Base-by-base conservation (phyloP, 2,797 vertebrate genomes). In the Gymnothorax reevesii region DNA sequence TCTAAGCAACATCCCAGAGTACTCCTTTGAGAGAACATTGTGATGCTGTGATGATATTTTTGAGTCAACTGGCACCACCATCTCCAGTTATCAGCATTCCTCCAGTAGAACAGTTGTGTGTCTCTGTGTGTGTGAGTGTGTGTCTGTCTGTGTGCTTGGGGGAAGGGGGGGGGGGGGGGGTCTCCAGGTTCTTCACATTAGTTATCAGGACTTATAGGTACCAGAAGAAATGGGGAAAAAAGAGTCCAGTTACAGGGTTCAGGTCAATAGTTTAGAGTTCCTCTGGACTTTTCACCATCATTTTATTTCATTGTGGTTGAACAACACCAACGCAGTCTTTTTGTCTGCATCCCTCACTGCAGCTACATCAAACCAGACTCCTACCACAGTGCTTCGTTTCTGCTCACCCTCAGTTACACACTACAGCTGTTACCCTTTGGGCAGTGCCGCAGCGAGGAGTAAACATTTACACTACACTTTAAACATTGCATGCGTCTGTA, bases 331-430 rank as follows among this genome's bases (percentile, higher is more conserved):
- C 73, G 13, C 12, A 22, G 4, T 54, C 49, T 79, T 52, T n/a
- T 8, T 8, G 13, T 55, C 77, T 55, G 1, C 27, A 22, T 6
- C 55, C 77, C 52, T 80, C 77, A 54, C 77, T 54, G 17, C 12
- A 33, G 17, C 77, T 52, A 80, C 77, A 80, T 80, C 77, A 80
- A 55, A 77, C 64, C 64, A 59, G 13, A 49, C 73, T 49, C 73
- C 73, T 17, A 42, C 33, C 73, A 49, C 13, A 77, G 8, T 52
- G 4, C 73, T 42, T 17, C 17, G 2, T 7, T n/a, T n/a, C 73
- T 77, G 27, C 33, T 77, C 13, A 3, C 15, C 42, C 9, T 77
- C 17, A 80, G 12, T 15, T 13, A 73, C 7, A 13, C 69, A 73
- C 71, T 79, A 22, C 77, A 20, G 49, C 77, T 80, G 77, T 8